These are phyloP conservation scores for Argya squamiceps DNA, from an alignment of 2,797 vertebrate genomes.

Conservation along the genomic window DNA sequence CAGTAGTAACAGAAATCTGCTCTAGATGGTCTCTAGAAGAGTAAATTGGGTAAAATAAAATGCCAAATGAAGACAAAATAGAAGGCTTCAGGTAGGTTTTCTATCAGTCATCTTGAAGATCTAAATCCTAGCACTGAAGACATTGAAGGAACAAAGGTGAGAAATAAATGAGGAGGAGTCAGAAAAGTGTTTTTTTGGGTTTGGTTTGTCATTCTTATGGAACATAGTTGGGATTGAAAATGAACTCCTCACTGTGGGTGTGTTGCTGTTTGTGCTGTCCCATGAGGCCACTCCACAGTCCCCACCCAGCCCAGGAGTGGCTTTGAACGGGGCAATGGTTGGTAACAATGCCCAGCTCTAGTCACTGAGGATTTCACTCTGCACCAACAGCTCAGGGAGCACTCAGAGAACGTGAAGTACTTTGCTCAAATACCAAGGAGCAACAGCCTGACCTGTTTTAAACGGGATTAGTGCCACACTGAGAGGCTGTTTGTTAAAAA, in stretches of 20 bases:
- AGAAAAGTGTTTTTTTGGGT: background rate
- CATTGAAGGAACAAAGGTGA: background rate
- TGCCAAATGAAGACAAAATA: background rate
- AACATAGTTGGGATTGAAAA: background rate
- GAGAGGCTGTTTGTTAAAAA: background rate
- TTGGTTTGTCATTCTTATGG: background rate
- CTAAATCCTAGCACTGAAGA: background rate
- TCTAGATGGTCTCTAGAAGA: background rate
- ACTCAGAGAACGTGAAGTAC: fast-evolving
- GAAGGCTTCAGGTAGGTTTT: background rate
- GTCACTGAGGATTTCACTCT: background rate
- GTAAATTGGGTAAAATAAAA: background rate
- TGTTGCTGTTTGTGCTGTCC: background rate
- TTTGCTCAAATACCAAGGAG: background rate
- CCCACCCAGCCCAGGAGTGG: fast-evolving
- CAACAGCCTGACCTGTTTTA: background rate
- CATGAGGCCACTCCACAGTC: background rate
- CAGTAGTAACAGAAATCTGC: background rate
- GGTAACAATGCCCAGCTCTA: background rate
- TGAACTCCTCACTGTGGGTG: fast-evolving
- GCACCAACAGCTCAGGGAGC: background rate
- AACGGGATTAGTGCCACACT: background rate
- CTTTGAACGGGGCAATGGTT: background rate
- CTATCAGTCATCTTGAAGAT: background rate
- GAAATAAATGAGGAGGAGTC: background rate